These are phyloP conservation scores for Enteromius viviparus DNA, from an alignment of 2,797 vertebrate genomes.

Conservation along the genomic window DNA sequence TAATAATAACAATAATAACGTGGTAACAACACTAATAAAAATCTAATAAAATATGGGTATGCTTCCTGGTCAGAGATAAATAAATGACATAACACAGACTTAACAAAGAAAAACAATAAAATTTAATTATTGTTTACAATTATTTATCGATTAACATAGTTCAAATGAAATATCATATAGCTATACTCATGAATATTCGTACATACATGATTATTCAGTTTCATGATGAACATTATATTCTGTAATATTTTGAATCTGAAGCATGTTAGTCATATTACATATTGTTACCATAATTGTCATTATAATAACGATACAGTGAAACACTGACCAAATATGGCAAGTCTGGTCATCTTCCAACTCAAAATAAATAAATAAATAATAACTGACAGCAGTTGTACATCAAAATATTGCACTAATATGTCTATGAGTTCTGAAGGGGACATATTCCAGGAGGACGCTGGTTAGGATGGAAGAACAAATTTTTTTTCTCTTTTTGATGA, in stretches of 20 bases:
- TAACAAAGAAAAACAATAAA: conserved; percentile 56
- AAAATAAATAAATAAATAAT: neutral
- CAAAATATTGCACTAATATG: conserved; percentile 29
- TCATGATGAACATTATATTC: conserved; percentile 41
- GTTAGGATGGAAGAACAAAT: neutral
- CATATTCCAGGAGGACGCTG: neutral
- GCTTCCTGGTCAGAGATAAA: neutral
- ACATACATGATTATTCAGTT: conserved; percentile 46
- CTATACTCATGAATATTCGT: conserved; percentile 40
- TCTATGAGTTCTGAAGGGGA: neutral
- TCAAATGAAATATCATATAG: conserved; percentile 40
- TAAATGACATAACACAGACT: conserved; percentile 16
- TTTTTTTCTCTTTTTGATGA: neutral
- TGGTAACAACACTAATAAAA: neutral
- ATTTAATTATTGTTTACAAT: conserved; percentile 29
- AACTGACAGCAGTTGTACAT: neutral
- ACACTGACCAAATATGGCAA: conserved; percentile 32
- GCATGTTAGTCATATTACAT: conserved; percentile 41
- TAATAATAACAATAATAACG: neutral
- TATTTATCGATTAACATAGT: conserved; percentile 42
- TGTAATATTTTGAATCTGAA: conserved; percentile 28
- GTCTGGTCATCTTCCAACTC: neutral
- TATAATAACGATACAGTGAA: conserved; percentile 37
- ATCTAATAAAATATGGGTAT: conserved; percentile 15
- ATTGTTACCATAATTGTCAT: conserved; percentile 29